These are phyloP conservation scores for Anolis carolinensis DNA, from an alignment of 2,113 vertebrate genomes.

Conservation along the genomic window DNA sequence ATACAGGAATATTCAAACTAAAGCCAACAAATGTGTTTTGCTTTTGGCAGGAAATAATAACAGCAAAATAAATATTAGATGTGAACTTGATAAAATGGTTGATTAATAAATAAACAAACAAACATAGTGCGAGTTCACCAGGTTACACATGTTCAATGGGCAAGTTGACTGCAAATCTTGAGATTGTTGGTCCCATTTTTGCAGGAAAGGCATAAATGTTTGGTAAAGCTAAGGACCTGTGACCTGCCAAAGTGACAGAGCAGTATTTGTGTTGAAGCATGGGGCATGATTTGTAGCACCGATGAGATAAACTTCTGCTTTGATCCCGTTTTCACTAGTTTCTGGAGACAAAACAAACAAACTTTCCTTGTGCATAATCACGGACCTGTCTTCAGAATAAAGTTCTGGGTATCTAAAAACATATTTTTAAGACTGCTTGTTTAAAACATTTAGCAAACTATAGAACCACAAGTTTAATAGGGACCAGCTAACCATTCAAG, in stretches of 20 bases:
- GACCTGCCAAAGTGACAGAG: not conserved
- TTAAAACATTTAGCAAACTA: not conserved
- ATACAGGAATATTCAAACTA: not conserved
- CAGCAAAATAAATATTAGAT: not conserved
- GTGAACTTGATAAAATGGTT: not conserved
- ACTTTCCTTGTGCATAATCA: not conserved
- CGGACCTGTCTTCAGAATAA: not conserved
- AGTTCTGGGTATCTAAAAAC: not conserved
- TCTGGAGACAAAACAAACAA: not conserved
- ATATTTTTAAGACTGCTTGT: not conserved
- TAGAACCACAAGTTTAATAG: not conserved
- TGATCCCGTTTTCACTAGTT: not conserved
- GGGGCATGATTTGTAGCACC: not conserved
- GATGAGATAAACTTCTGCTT: not conserved
- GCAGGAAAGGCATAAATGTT: not conserved
- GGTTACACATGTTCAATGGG: not conserved
- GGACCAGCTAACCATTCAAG: not conserved
- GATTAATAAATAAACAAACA: conserved; percentile 1
- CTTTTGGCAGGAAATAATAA: not conserved
- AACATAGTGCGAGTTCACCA: not conserved
- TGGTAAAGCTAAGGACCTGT: not conserved
- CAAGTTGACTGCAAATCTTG: not conserved
- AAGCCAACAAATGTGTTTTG: not conserved
- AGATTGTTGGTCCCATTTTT: not conserved
- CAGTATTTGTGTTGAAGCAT: not conserved